A percentile compares a stretch with the other conserved stretches of the same genome.
These are phyloP conservation scores for Hozukius guyotensis DNA, from an alignment of 2,797 vertebrate species.

Conservation along the genomic window DNA sequence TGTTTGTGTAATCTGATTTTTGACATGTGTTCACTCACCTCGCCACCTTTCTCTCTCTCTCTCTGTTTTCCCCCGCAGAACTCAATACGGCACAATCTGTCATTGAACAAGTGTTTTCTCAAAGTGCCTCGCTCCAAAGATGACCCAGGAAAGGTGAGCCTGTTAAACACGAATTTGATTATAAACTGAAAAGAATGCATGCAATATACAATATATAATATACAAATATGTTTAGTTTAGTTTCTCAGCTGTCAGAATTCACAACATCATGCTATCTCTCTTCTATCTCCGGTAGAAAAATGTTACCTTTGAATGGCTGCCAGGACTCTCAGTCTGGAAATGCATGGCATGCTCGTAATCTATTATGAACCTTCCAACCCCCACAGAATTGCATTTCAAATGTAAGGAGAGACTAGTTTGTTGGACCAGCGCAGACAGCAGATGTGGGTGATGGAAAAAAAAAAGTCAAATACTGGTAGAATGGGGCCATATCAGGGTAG, in stretches of 20 bases:
- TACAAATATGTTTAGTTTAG: constrained; percentile 27
- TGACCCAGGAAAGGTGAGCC: constrained; percentile 93
- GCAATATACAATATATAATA: neutral
- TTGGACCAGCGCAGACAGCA: constrained; percentile 34
- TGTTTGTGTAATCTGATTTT: constrained; percentile 47
- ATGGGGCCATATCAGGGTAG: constrained; percentile 14
- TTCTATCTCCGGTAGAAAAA: constrained; percentile 60
- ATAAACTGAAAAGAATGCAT: constrained; percentile 5
- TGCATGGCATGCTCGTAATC: constrained; percentile 72
- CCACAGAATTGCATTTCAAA: constrained; percentile 64
- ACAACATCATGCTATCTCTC: neutral
- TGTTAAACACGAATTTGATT: constrained; percentile 5
- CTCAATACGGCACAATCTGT: constrained; percentile 96
- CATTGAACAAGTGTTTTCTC: constrained; percentile 96
- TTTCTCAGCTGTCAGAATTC: constrained; percentile 37
- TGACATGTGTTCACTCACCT: constrained; percentile 52
- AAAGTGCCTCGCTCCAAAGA: constrained; percentile 98
- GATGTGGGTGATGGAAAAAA: constrained; percentile 33
- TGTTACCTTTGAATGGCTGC: constrained; percentile 73
- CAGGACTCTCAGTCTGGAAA: constrained; percentile 72
- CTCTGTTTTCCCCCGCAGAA: constrained; percentile 83
- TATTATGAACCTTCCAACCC: constrained; percentile 65
- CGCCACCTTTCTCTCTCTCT: constrained; percentile 32
- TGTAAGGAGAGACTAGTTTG: constrained; percentile 49
- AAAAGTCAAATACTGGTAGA: constrained; percentile 30